Base-by-base conservation (phyloP, 2,888 invertebrate species). In the Thera obeliscata region DNA sequence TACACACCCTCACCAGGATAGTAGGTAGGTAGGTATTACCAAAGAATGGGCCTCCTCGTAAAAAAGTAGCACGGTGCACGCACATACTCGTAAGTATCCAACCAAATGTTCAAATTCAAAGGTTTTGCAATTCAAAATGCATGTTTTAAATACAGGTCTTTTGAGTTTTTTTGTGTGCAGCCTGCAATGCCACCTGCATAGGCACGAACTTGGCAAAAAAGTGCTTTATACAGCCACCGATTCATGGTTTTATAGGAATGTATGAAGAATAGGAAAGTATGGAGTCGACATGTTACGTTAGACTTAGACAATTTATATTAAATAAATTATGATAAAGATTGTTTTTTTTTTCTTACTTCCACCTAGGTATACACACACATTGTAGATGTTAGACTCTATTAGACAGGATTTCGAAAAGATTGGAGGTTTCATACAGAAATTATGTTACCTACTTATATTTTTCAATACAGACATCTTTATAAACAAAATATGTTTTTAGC, bases 131-230 rank as follows among this genome's bases (percentile, higher is more conserved):
- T 74, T 73, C 62, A 60, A 69, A 22, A 66, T 73, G 79, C 77
- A 74, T 79, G 81, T 85, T 86, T 82, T 83, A 81, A 65, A 62
- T 74, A 76, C 85, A 84, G 83, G 84, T 84, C 80, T 76, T 80
- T 78, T 66, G 56, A 66, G 67, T 74, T 77, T 81, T 83, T 83
- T 82, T 81, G 77, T 76, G 71, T 74, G 75, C 77, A 75, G 76
- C 76, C 74, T 76, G 78, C 74, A 74, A 43, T 74, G 78, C 80
- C 91, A 91, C 91, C 91, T 91, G 91, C 91, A 74, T 80, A 67
- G 86, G 89, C 90, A 90, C 90, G 90, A 83, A 86, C 90, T 82
- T 80, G 73, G 76, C 85, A 87, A 90, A 91, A 90, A 89, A 78
- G 66, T 64, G 73, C 78, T 78, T 79, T 79, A 80, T 79, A 82